A percentile compares a stretch with the other conserved stretches of the same genome.
Conservation (phyloP, 2,888 invertebrate species). For the Odontothrips loti region DNA sequence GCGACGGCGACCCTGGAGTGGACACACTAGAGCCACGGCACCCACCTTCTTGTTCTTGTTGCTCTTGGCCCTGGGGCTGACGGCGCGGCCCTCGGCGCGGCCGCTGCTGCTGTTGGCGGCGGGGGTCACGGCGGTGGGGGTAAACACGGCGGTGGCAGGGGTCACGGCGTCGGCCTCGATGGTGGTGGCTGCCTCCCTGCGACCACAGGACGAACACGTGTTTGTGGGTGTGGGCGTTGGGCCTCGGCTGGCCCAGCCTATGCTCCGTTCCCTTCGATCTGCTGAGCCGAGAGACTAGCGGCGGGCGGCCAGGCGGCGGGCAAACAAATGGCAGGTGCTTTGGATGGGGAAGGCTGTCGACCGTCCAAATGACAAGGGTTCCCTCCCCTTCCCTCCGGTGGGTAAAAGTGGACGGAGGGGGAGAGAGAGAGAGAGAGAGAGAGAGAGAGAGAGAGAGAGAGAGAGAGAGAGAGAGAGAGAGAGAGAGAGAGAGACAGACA, state of each 20-base stretch:
- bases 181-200: not conserved
- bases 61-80: constrained; percentile 35
- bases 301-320: too few relatives aligned
- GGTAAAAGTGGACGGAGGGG: too few relatives aligned
- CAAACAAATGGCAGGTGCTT: not conserved
- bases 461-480: too few relatives aligned
- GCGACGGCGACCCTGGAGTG: too few relatives aligned
- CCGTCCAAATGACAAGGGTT: not conserved
- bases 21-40: too few relatives aligned
- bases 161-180: not conserved
- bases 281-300: too few relatives aligned
- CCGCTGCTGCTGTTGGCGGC: not conserved
- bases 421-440: too few relatives aligned
- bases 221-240: too few relatives aligned
- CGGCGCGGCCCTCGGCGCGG: constrained; percentile 11
- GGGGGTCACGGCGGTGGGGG: constrained; percentile 1
- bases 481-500: too few relatives aligned
- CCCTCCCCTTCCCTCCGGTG: not conserved
- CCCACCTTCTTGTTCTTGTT: constrained; percentile 41
- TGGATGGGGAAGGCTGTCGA: not conserved
- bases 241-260: too few relatives aligned
- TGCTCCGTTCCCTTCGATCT: too few relatives aligned
- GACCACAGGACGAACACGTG: not conserved
- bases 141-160: not conserved
- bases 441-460: too few relatives aligned